Evolutionary conservation across 1,140 invertebrate species (phyloP).

Genomic region (Trachymyrmex septentrionalis): DNA sequence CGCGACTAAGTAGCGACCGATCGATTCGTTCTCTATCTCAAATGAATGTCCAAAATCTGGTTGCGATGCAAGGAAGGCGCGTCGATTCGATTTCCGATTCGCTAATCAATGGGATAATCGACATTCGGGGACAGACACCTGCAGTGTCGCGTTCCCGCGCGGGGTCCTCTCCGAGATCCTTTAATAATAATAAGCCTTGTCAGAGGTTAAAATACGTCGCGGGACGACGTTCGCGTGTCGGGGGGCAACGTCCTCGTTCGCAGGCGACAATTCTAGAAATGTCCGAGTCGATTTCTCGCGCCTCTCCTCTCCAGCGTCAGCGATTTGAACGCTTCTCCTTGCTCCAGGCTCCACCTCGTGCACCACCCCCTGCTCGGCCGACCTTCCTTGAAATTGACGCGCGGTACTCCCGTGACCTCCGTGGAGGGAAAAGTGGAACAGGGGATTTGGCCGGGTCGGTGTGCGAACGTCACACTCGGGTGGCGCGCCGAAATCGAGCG

Average conservation of each 20-base stretch:
- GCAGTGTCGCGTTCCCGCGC: background rate
- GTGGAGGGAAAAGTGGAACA: slow-evolving; percentile 55
- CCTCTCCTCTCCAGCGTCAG: background rate
- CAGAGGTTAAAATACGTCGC: slow-evolving; percentile 1
- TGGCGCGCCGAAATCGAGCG: slow-evolving; percentile 45
- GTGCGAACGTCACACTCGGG: slow-evolving; percentile 37
- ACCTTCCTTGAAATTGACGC: slow-evolving; percentile 49
- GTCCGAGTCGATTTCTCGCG: slow-evolving; percentile 46
- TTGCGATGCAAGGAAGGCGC: background rate
- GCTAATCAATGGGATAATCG: background rate
- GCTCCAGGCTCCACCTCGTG: slow-evolving; percentile 10
- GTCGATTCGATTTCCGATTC: background rate
- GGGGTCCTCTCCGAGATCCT: background rate
- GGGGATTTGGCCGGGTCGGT: slow-evolving; percentile 58
- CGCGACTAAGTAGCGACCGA: background rate
- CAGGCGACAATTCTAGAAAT: slow-evolving; percentile 63
- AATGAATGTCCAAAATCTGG: background rate
- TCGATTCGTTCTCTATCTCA: slow-evolving; percentile 10
- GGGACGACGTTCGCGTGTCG: slow-evolving; percentile 17
- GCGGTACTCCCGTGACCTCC: slow-evolving; percentile 51
- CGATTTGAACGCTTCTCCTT: background rate
- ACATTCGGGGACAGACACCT: background rate
- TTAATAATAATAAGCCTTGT: slow-evolving; percentile 46
- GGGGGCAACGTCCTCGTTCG: slow-evolving; percentile 59
- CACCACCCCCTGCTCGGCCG: slow-evolving; percentile 33